Percentiles rank a stretch among this genome's conserved stretches.
Evolutionary conservation across 35 echinoderm and acorn worm genomes (phyloP).

Genomic region (Apostichopus japonicus): DNA sequence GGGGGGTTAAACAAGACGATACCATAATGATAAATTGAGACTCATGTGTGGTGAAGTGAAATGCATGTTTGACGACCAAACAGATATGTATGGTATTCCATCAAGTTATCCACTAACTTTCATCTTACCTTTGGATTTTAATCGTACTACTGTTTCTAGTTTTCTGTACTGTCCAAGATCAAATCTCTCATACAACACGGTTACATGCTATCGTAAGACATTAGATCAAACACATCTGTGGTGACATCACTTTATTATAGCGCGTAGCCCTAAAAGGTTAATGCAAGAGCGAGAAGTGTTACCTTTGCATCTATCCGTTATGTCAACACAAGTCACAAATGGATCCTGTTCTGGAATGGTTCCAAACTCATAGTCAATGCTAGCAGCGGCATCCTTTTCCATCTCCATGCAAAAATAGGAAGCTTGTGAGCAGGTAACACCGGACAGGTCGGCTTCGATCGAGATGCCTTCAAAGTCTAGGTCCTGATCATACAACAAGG

Average conservation of each 20-base stretch:
- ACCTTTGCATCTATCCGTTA: conserved; percentile 72
- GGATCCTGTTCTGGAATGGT: conserved; percentile 56
- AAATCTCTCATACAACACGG: too few relatives aligned
- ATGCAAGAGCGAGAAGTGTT: neutral
- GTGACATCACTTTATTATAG: too few relatives aligned
- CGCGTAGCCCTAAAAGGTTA: neutral
- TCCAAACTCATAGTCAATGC: conserved; percentile 64
- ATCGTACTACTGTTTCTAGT: neutral
- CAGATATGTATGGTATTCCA: too few relatives aligned
- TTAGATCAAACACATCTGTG: too few relatives aligned
- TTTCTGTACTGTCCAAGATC: neutral
- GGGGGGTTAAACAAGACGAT: too few relatives aligned
- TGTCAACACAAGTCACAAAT: conserved; percentile 50
- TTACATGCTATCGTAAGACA: too few relatives aligned
- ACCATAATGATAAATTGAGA: too few relatives aligned
- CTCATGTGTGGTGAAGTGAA: too few relatives aligned
- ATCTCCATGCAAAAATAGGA: conserved; percentile 79
- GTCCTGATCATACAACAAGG: conserved; percentile 43
- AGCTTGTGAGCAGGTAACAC: conserved; percentile 67
- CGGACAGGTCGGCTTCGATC: conserved; percentile 49
- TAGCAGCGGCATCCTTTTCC: conserved; percentile 55
- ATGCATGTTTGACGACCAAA: too few relatives aligned
- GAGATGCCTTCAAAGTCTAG: conserved; percentile 11
- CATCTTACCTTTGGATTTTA: neutral
- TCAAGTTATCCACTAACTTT: neutral